Conservation (phyloP, 2,797 vertebrate species). For the Anomalospiza imberbis region DNA sequence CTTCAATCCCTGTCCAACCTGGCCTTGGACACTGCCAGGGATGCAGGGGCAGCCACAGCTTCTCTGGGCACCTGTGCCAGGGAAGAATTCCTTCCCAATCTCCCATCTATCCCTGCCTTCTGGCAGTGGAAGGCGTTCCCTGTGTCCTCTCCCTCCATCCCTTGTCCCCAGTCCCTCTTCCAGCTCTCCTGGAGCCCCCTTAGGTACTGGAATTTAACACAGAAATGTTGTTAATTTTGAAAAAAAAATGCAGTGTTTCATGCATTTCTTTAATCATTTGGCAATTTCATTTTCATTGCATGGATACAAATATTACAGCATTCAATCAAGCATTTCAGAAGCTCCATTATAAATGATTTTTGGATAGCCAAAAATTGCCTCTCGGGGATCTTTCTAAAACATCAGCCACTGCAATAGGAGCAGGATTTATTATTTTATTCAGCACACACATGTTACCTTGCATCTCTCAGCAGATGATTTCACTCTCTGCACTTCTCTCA, state of each 20-base stretch:
- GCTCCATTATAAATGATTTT: background rate
- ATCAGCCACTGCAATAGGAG: background rate
- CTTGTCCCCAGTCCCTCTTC: background rate
- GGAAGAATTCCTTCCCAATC: background rate
- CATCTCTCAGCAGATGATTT: background rate
- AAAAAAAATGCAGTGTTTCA: background rate
- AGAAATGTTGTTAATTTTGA: background rate
- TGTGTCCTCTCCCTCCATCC: background rate
- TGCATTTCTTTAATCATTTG: background rate
- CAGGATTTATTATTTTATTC: background rate
- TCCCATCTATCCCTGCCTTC: rapidly evolving
- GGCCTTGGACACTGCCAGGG: background rate
- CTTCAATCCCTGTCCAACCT: background rate
- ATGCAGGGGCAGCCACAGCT: background rate
- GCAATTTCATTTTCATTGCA: background rate
- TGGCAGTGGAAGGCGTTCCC: background rate
- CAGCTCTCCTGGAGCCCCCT: background rate
- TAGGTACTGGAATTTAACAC: background rate
- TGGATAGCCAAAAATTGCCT: background rate
- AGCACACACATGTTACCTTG: background rate
- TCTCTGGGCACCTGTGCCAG: background rate
- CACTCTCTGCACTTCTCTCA: background rate
- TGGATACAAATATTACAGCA: background rate
- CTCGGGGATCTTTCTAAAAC: background rate
- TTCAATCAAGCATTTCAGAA: background rate